Evolutionary conservation across 2,888 invertebrate genomes (phyloP), one percentile per base, ranked within the genome.

Genomic region (Bellardia pandia): DNA sequence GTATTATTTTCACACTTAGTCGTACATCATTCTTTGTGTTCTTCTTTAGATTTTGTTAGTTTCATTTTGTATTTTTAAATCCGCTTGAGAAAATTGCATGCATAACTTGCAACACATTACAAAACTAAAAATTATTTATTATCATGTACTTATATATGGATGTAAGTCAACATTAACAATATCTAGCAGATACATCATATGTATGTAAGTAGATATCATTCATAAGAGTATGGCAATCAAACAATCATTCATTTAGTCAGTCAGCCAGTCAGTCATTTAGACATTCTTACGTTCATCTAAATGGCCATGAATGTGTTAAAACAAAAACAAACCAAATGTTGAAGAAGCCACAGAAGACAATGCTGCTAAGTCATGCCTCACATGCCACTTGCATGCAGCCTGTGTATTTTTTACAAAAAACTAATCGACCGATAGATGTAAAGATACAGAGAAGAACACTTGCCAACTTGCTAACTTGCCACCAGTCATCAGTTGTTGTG

Each of bases 31-130:
- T 58, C 48, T 62, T 45, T 72, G 71, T 37, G 11, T 58, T 13
- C 62, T 76, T 2, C 14, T 30, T 51, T 3, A 74, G n/a, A 7
- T n/a, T 48, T 79, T 62, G 37, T 60, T 78, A n/a, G 16, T 40
- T 72, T 62, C 23, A 0, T 62, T 71, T 71, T 62, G 40, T 14
- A 71, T n/a, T 23, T 60, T 69, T 33, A 82, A 76, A 76, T 82
- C 82, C 82, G 76, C 69, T 69, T 82, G 51, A 33, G 60, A 60
- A 69, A 82, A 82, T 82, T 69, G 69, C 69, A 76, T 69, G 76
- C 69, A 68, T 75, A 56, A 69, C 69, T 80, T 76, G 78, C 84
- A 74, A 74, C 78, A 79, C 42, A 68, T 79, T 30, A 51, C 45
- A 66, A 85, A 45, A 48, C 40, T 40, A 33, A 56, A 16, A 75